Base-by-base conservation (phyloP, 2,888 invertebrate species). In the Philaethria dido region DNA sequence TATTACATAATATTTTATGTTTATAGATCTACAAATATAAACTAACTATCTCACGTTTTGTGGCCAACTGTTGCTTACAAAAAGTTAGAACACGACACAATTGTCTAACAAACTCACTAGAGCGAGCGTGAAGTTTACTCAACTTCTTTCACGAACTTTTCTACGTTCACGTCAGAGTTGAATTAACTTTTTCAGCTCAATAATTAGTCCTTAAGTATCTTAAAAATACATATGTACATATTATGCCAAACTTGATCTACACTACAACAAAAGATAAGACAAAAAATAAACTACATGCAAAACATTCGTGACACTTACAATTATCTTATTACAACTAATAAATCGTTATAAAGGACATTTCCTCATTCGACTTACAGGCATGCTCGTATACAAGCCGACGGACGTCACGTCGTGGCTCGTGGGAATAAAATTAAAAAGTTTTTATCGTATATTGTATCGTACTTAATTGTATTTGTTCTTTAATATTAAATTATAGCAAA, bases 241-340 rank as follows among this genome's bases (percentile, higher is more conserved):
- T n/a, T n/a, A n/a, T n/a, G n/a, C n/a, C 22, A n/a, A 1, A 25
- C 25, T 16, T 25, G 25, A 9, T n/a, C 22, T 13, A 20, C 18
- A 47, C 13, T 52, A 33, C 33, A 52, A 55, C 9, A 39, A 6
- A 9, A 39, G 1, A n/a, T 42, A 25, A 20, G 3, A 42, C n/a
- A 42, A 39, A 54, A 55, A 57, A 39, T 22, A 11, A 57, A 25
- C 20, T 22, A 22, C 39, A 9, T 22, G 25, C n/a, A 18, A 57
- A 39, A 57, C n/a, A 57, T 57, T 57, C 55, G 39, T 57, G 55
- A 57, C 55, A 57, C 55, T 39, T 57, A 22, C 55, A 57, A 57
- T 57, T 39, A 57, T 42, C 42, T 42, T 57, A 57, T 57, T 42
- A 42, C 57, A 57, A 57, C 9, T 57, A 57, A 57, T 57, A 57